Evolutionary conservation across 2,113 vertebrate species (phyloP).

Genomic region (Electrona antarctica): DNA sequence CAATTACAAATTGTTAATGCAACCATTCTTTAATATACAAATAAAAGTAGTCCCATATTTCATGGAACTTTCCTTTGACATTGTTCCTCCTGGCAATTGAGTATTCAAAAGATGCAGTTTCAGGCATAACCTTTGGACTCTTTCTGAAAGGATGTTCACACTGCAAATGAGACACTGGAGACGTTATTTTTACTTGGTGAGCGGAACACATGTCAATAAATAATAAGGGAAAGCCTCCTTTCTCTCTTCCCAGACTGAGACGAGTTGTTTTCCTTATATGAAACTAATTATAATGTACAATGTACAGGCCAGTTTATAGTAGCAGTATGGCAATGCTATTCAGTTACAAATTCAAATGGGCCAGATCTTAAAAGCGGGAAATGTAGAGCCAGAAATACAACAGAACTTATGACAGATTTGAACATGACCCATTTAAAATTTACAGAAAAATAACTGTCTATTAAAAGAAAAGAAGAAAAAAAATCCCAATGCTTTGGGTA

Average conservation of each 20-base stretch:
- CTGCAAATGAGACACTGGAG: constrained; percentile 27
- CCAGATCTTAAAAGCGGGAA: too few relatives aligned
- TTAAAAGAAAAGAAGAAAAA: too few relatives aligned
- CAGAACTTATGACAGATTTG: too few relatives aligned
- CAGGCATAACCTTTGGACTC: background rate
- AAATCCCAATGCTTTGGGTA: too few relatives aligned
- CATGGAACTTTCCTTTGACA: too few relatives aligned
- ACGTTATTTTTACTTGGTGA: constrained; percentile 32
- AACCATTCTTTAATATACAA: too few relatives aligned
- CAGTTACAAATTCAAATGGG: too few relatives aligned
- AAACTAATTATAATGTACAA: background rate
- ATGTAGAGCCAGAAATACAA: too few relatives aligned
- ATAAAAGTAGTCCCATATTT: too few relatives aligned
- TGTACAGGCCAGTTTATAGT: background rate
- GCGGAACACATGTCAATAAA: constrained; percentile 4
- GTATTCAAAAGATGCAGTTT: constrained; percentile 25
- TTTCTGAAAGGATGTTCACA: constrained; percentile 7
- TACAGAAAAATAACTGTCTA: too few relatives aligned
- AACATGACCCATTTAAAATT: too few relatives aligned
- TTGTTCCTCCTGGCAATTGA: too few relatives aligned
- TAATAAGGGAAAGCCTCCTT: background rate
- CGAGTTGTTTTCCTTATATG: background rate
- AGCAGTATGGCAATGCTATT: background rate
- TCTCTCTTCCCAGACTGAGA: constrained; percentile 1
- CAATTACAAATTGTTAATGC: constrained; percentile 21